Conservation (phyloP, 2,888 invertebrate species). For the Melieria crassipennis region DNA sequence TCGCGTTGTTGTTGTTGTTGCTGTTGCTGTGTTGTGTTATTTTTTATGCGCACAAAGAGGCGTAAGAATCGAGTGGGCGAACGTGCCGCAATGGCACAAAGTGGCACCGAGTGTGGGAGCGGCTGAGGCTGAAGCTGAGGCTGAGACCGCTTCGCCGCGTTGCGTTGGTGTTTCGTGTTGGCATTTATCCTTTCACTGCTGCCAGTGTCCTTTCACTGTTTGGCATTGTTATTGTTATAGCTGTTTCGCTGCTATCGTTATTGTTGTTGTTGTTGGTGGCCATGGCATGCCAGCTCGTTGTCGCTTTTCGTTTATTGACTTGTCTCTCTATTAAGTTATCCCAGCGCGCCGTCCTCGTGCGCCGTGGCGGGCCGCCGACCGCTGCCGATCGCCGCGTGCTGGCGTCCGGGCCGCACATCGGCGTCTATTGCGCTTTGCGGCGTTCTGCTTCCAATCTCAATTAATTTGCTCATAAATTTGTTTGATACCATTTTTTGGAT, state of each 20-base stretch:
- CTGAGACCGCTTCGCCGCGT: background rate
- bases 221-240: background rate
- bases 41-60: background rate
- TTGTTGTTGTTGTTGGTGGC: background rate
- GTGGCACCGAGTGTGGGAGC: too few relatives aligned
- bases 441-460: slow-evolving; percentile 57
- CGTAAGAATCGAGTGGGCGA: background rate
- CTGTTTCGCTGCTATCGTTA: background rate
- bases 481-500: slow-evolving; percentile 42
- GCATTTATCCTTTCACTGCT: slow-evolving; percentile 21
- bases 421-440: background rate
- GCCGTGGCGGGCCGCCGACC: slow-evolving; percentile 45
- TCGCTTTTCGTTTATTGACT: slow-evolving; percentile 57
- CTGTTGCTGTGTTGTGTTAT: slow-evolving; percentile 15
- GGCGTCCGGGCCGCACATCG: background rate
- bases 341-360: background rate
- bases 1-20: background rate
- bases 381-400: background rate
- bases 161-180: background rate
- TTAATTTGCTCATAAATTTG: slow-evolving; percentile 60
- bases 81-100: background rate
- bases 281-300: background rate
- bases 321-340: slow-evolving; percentile 58
- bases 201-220: background rate
- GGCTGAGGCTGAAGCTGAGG: too few relatives aligned